A percentile compares a stretch with the other conserved stretches of the same genome.
These are phyloP conservation scores for Colinus virginianus DNA, from an alignment of 2,113 vertebrate species.

Conservation along the genomic window DNA sequence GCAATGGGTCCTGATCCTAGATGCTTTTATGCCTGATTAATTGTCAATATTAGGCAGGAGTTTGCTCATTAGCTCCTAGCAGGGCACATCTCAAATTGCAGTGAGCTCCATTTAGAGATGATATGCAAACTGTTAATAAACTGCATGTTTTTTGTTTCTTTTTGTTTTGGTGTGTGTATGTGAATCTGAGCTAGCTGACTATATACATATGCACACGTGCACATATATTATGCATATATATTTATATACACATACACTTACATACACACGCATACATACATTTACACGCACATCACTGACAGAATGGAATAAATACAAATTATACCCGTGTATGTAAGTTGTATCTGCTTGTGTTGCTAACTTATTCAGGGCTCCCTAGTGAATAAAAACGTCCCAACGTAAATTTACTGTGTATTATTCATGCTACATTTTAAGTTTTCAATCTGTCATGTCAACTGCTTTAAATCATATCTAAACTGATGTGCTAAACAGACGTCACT, in stretches of 20 bases:
- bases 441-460: slow-evolving; percentile 63
- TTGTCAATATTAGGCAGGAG: slow-evolving; percentile 81
- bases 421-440: slow-evolving; percentile 70
- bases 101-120: slow-evolving; percentile 74
- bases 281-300: background rate
- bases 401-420: slow-evolving; percentile 75
- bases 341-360: slow-evolving; percentile 49
- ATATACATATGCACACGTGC: background rate
- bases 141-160: background rate
- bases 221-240: background rate
- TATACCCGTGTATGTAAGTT: slow-evolving; percentile 57
- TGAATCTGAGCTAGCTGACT: slow-evolving; percentile 3
- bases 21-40: slow-evolving; percentile 84
- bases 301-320: slow-evolving; percentile 55
- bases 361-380: slow-evolving; percentile 51
- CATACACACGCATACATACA: fast-evolving
- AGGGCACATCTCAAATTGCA: slow-evolving; percentile 76
- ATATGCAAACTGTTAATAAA: slow-evolving; percentile 80
- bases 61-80: slow-evolving; percentile 82
- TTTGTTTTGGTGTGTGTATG: background rate
- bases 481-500: slow-evolving; percentile 55
- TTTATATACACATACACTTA: background rate
- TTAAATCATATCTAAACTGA: slow-evolving; percentile 59
- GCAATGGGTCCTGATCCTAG: slow-evolving; percentile 79
- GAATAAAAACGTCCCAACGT: slow-evolving; percentile 69